Conservation (phyloP, 2,113 vertebrate species). For the Brienomyrus longianalis region DNA sequence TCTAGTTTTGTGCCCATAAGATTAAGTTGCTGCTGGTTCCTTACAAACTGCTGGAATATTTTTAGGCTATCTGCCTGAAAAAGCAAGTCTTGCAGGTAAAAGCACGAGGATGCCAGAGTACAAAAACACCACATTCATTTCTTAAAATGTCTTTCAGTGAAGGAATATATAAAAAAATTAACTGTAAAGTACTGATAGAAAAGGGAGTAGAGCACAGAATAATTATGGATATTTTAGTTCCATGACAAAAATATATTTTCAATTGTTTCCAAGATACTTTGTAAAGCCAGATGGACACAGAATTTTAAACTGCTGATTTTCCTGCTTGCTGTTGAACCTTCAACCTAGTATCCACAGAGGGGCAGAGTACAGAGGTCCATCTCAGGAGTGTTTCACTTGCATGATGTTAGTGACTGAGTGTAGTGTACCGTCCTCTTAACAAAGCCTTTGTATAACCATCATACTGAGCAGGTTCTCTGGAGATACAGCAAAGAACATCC, state of each 20-base stretch:
- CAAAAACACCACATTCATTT: background rate
- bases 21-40: background rate
- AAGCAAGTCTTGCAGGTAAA: background rate
- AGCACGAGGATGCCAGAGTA: background rate
- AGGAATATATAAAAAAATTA: background rate
- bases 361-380: background rate
- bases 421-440: background rate
- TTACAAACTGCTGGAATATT: background rate
- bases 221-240: background rate
- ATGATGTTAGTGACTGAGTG: background rate
- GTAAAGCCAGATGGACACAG: background rate
- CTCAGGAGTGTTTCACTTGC: background rate
- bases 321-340: background rate
- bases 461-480: slow-evolving; percentile 74
- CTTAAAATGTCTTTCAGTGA: background rate
- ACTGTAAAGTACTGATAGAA: background rate
- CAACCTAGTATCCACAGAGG: background rate
- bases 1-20: background rate
- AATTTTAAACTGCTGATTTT: background rate
- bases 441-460: background rate
- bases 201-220: background rate
- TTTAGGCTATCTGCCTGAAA: background rate
- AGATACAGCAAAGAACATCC: slow-evolving; percentile 69
- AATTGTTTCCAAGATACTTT: background rate
- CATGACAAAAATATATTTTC: background rate